Base-by-base conservation (phyloP, 2,888 invertebrate genomes). In the Pachliopta kotzebuea region DNA sequence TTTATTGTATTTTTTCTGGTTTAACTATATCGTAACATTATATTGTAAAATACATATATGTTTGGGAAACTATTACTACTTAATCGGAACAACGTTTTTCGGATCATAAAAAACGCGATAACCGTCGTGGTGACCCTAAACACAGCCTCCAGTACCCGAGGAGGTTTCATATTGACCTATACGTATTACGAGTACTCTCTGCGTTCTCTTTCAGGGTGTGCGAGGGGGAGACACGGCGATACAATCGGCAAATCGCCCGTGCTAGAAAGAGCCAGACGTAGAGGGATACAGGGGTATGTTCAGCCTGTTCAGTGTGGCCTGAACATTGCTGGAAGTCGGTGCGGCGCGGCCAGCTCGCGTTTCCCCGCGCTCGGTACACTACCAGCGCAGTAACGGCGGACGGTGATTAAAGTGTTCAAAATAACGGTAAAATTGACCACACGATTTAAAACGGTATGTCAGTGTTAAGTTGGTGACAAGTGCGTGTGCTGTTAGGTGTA, bases 161-260 rank as follows among this genome's bases (percentile, higher is more conserved):
- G 81, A 90, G 88, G 86, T 87, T 88, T 90, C 87, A 90, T 90
- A 90, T 90, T 90, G 90, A 90, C 90, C 90, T 90, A 90, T 90
- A 90, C 90, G 85, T 90, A 90, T 85, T 88, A 88, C 86, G 83
- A 89, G 85, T 80, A 86, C 83, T 85, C 84, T 85, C 81, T 79
- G 79, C 83, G 65, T 61, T 83, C 85, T 81, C 83, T 89, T 87
- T 88, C 84, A 86, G 85, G 78, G 71, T 72, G 88, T 74, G 80
- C 53, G 79, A 89, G 74, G 59, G 82, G 76, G 89, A 88, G 52
- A 63, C 66, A 70, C 62, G 53, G 79, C 62, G 63, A 68, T 68
- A 73, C 68, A 71, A 68, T 69, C 71, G 70, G 66, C 68, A 72
- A 74, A 68, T 70, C 66, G 29, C 52, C 49, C 65, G 60, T n/a